Evolutionary conservation across 2,113 vertebrate genomes (phyloP), one percentile per base, ranked within the genome.

Genomic region (Gracilinanus agilis): DNA sequence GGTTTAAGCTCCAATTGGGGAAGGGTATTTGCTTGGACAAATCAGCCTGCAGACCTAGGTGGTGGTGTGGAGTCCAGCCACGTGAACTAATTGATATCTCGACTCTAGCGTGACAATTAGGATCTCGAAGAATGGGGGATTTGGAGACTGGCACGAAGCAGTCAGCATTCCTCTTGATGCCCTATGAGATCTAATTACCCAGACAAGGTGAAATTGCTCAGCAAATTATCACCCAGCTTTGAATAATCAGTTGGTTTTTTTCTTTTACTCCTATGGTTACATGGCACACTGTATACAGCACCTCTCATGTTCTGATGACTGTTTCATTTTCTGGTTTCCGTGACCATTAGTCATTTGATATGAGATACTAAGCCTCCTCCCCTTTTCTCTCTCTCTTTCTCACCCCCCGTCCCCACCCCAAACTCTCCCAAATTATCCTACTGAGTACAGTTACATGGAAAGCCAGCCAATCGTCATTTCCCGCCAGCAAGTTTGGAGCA

Each of bases 121-220:
- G 40, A 27, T 92, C 54, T 25, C 1, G 21, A 75, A 91, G 54
- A 16, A 5, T 95, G 49, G 56, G 56, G 44, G 90, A 13, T 44
- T 10, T 11, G 0, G n/a, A 27, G 25, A 95, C 92, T 96, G 44
- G 0, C 13, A 56, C 2, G 8, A 94, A 27, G 91, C 44, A 0
- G 24, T 96, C 92, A 93, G 55, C 88, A 34, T n/a, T 90, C 56
- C 91, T 95, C 58, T n/a, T 88, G 89, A 92, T 90, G 94, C 53
- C 89, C 88, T 91, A 44, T 44, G 96, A 96, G 94, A 4, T 91
- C 58, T 93, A 94, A 91, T 94, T 96, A 90, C 90, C 58, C 93
- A 94, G 90, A 44, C 95, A 88, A 91, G 67, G 24, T 91, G 55
- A 90, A 90, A 94, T 54, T 61, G 34, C 23, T 11, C 4, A 53